Base-by-base conservation (phyloP, 1,140 invertebrate species). In the Cyrtorhinus lividipennis region DNA sequence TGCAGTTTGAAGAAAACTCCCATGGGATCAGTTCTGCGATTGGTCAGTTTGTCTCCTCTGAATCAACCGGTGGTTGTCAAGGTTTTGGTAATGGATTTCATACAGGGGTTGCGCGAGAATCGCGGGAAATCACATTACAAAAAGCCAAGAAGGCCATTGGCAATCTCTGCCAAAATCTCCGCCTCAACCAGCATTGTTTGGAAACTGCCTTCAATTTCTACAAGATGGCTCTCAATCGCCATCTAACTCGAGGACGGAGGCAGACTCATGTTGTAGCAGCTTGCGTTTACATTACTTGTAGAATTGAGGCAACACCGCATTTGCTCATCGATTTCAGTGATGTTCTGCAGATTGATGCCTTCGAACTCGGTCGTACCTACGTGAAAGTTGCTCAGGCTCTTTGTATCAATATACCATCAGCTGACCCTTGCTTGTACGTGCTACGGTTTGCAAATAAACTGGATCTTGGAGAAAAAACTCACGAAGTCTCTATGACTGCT, bases 301-400 rank as follows among this genome's bases (percentile, higher is more conserved):
- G 96, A 64, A 90, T 88, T 22, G 93, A 97, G 76, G 87, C 85
- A 63, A 97, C 94, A 65, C 83, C 90, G 66, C 94, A 95, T 83
- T 83, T 96, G 74, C 77, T 98, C n/a, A 89, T 99, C 67, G 96
- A 99, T 74, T 95, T 98, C 46, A 96, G 93, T 77, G 96, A 99
- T 78, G 85, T 94, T 26, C 82, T 97, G 24, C 85, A 96, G 80
- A 91, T 96, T 66, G 95, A 94, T 77, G 94, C 97, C 46, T 96
- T 95, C 72, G 91, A 93, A 74, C 75, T 99, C 22, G 95, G 95
- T 59, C 82, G 90, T 60, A 95, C 92, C 5, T 97, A 96, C 71
- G 78, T 96, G 61, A 85, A 86, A 71, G 77, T 99, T 27, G 87
- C 92, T 0, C 81, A 89, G 69, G 88, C 89, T 38, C 76, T 99